Base-by-base conservation (phyloP, 2,888 invertebrate genomes). In the Morpho helenor region DNA sequence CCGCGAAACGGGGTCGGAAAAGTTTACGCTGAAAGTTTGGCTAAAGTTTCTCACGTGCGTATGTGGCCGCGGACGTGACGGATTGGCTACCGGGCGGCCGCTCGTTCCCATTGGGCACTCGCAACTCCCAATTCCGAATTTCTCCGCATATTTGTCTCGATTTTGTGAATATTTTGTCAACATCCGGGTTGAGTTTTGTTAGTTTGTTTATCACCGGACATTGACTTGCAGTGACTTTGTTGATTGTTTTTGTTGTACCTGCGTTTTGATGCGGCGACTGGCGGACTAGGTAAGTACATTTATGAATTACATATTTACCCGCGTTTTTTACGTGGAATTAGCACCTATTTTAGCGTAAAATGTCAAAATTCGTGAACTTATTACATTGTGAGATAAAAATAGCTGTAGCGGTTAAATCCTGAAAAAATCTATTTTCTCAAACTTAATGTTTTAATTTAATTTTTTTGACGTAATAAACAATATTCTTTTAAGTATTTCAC, bases 1-100 rank as follows among this genome's bases (percentile, higher is more conserved):
- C 68, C 72, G 71, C 71, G 64, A 76, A 67, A 63, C 81, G 84
- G 84, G 77, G 79, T 68, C 76, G 73, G 64, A 64, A 82, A 82
- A 87, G 80, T 82, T 87, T 83, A 72, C 67, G 70, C 67, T 58
- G 62, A 72, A 84, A 82, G 75, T 85, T 81, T 60, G 73, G 68
- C 66, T 69, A 75, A 86, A 85, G 80, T 85, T 82, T 75, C 72
- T 81, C 81, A 82, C 84, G 83, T 79, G 82, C 82, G 87, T 86
- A 81, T 85, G 85, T 84, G 84, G 80, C 72, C 71, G 69, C 71
- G 63, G 71, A 71, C 69, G 72, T 71, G 80, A 77, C 77, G 71
- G 76, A 76, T 77, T 72, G 77, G 76, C 73, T 76, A 77, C 75
- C 77, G 72, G 77, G 74, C 76, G 73, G 68, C 60, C 68, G 68